These are phyloP conservation scores for Lepidocyrtinus sp. DNA, from an alignment of 2,888 invertebrate species.

Conservation along the genomic window DNA sequence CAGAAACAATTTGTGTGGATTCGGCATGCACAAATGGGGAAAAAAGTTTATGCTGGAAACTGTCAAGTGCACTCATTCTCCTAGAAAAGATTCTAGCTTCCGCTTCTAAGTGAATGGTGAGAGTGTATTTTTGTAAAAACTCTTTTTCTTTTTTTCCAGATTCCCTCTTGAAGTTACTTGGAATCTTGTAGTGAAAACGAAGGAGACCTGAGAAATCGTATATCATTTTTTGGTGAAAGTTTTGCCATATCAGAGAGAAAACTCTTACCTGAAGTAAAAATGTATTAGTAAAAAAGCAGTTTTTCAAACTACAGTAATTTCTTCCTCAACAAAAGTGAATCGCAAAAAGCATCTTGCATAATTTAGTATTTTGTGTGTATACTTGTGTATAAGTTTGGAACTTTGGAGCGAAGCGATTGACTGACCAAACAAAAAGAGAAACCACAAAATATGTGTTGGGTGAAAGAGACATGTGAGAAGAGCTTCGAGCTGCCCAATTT, in stretches of 20 bases:
- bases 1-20: conserved; percentile 12
- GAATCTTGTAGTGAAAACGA: neutral
- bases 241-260: neutral
- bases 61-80: conserved; percentile 5
- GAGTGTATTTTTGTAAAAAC: neutral
- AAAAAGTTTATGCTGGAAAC: neutral
- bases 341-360: conserved; percentile 8
- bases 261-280: conserved; percentile 12
- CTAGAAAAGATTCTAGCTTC: neutral
- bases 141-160: neutral
- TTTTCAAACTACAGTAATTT: neutral
- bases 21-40: neutral
- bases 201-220: too few relatives aligned
- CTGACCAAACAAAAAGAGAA: neutral
- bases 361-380: conserved; percentile 13
- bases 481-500: conserved; percentile 10
- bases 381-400: too few relatives aligned
- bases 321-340: neutral
- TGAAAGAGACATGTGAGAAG: neutral
- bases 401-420: neutral
- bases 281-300: neutral
- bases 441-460: too few relatives aligned
- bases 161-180: too few relatives aligned
- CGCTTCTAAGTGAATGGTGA: neutral
- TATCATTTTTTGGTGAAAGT: neutral